Evolutionary conservation across 2,797 vertebrate species (phyloP), one percentile per base, ranked within the genome.

Genomic region (Passerculus sandwichensis): DNA sequence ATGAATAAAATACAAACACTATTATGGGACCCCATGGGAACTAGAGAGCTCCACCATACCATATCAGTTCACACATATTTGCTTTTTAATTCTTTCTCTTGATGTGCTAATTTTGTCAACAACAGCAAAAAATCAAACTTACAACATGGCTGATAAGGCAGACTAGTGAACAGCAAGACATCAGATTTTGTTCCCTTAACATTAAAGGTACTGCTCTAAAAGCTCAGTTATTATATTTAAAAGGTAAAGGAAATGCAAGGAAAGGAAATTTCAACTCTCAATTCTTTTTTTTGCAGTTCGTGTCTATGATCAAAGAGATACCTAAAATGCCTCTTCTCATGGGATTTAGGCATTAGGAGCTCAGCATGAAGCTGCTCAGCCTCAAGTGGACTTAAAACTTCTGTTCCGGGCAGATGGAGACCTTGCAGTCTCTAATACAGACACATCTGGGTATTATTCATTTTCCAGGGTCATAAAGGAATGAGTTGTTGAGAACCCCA

Each of bases 1-100:
- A 61, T 65, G 57, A 80, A 93, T 85, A 85, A 85, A 87, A 91
- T 80, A 60, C n/a, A 80, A 82, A 73, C 47, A 34, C 5, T 88
- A 8, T 56, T 77, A 40, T 1, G 7, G 38, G 8, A 77, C 79
- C 40, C 11, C 50, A n/a, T 21, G 48, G 57, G 61, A 88, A 72
- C 53, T 77, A 64, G 15, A 42, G n/a, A 79, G 18, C 15, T 85
- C 27, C 53, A 88, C 29, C 57, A 57, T 20, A 64, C 13, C 42
- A 42, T 34, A 61, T 69, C 8, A 47, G n/a, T 73, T 89, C 3
- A 3, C 48, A 32, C 4, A 50, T 56, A 48, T 72, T 89, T 88
- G 10, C 6, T 70, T 78, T 70, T 80, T 84, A 27, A n/a, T 91
- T 90, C 61, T 51, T 88, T 78, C 36, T 81, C 59, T 88, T 65